Percentiles rank a stretch among this genome's conserved stretches.
Conservation (phyloP, 2,797 vertebrate species). For the Poecilia velifera region DNA sequence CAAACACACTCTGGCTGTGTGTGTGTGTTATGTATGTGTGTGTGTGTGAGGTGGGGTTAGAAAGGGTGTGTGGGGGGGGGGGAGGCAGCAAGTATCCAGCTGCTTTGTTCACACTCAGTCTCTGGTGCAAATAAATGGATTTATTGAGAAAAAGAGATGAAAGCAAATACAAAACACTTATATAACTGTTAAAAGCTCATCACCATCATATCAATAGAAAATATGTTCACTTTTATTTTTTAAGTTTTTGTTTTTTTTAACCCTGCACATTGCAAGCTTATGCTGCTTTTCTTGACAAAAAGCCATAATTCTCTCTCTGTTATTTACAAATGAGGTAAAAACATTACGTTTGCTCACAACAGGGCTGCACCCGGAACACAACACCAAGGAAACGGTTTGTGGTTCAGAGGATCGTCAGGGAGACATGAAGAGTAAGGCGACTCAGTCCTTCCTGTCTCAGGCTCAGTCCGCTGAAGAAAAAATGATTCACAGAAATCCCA, state of each 20-base stretch:
- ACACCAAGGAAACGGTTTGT: constrained; percentile 74
- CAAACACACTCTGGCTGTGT: neutral
- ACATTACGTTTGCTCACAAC: constrained; percentile 76
- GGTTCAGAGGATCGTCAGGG: constrained; percentile 66
- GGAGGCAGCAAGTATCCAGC: neutral
- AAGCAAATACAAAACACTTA: constrained; percentile 83
- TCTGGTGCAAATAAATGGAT: constrained; percentile 79
- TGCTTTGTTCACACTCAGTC: constrained; percentile 30
- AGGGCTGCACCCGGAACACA: constrained; percentile 79
- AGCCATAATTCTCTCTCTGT: constrained; percentile 66
- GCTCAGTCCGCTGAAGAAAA: constrained; percentile 14
- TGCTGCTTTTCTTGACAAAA: constrained; percentile 65
- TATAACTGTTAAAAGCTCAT: constrained; percentile 74
- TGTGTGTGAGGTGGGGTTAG: no score
- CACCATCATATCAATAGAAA: constrained; percentile 70
- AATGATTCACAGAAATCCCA: constrained; percentile 29
- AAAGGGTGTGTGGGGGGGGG: no score
- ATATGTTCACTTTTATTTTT: constrained; percentile 47
- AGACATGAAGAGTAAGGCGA: constrained; percentile 22
- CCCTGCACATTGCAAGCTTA: constrained; percentile 58
- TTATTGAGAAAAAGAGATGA: constrained; percentile 76
- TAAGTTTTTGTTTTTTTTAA: neutral
- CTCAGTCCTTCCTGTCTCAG: constrained; percentile 24
- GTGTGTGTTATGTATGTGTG: neutral
- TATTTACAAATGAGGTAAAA: constrained; percentile 85